Base-by-base conservation (phyloP, 2,797 vertebrate genomes). In the Miichthys miiuy region DNA sequence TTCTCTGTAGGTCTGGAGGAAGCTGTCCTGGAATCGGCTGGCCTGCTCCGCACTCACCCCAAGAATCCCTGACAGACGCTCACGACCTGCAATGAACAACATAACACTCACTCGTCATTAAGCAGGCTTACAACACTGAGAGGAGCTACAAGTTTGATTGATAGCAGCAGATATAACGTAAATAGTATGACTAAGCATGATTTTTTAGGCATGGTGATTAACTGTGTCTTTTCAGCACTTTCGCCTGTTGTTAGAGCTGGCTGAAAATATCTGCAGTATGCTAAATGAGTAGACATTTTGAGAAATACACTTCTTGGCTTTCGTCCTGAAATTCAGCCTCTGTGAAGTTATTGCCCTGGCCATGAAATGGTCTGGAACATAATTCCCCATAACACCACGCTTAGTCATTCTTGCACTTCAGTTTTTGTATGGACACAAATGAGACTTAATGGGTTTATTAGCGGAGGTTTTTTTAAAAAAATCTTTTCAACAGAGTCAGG, bases 1-100 rank as follows among this genome's bases (percentile, higher is more conserved):
- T 80, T 96, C 96, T 86, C 89, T 96, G 89, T 97, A 98, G 66
- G 96, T 97, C 80, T 96, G 95, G 56, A 98, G 94, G 88, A 99
- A 98, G 58, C 90, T 93, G 85, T 97, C 96, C 92, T 97, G 95
- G 92, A 98, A 97, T 27, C 62, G 77, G 44, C 95, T 90, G 55
- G 97, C 97, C 91, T 97, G 95, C 71, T 92, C 89, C 64, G 94
- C 60, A 47, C 95, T 95, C 69, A 97, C 90, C 50, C 97, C 96
- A 34, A 98, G 92, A 82, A 96, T 97, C 75, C 94, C 93, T 2
- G 97, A 96, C 18, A 99, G 95, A 51, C 95, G 94, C 75, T 96
- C 95, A 68, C 95, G 96, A 80, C 97, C 97, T 99, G 68, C 16
- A 65, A 3, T 12, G 4, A 79, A 47, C 63, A 9, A 65, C 17